Base-by-base conservation (phyloP, 2,797 vertebrate genomes). In the Anguilla marmorata region DNA sequence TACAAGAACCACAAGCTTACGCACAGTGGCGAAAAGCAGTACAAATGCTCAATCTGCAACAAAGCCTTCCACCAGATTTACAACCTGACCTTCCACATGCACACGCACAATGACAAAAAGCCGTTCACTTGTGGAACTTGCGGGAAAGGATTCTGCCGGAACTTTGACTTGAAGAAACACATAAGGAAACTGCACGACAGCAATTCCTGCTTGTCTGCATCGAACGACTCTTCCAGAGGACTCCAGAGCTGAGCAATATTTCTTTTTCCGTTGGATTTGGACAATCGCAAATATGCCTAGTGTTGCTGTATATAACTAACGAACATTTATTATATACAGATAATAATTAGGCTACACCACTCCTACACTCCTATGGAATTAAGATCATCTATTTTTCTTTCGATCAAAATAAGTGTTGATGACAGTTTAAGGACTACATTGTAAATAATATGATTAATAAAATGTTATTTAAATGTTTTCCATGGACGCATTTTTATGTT, bases 161-260 rank as follows among this genome's bases (percentile, higher is more conserved):
- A 98, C 96, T 98, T 98, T 97, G 97, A 98, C 91, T 94, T 98
- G 93, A 98, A 98, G 95, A 98, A 98, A 92, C 97, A 98, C 86
- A 96, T 98, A 92, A 94, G 97, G 90, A 98, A 98, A 93, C 95
- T 98, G 89, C 97, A 98, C 89, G 97, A 97, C 92, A 96, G 95
- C 89, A 92, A 93, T 84, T 83, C 93, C 30, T 90, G 91, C 86
- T 76, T 93, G 90, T 84, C 91, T 30, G 86, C 94, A 48, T 86
- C 93, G 86, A 96, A 94, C 90, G 96, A 97, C 90, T 93, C 95
- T 58, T 92, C 96, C 88, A 94, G 96, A 94, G 95, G 94, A 86
- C 94, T 92, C 91, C 96, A 95, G 91, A 97, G 95, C 92, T 96
- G 93, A 95, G 87, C 74, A 37, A 21, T 16, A 83, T 30, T 14